Base-by-base conservation (phyloP, 2,113 vertebrate genomes). In the Geococcyx californianus region DNA sequence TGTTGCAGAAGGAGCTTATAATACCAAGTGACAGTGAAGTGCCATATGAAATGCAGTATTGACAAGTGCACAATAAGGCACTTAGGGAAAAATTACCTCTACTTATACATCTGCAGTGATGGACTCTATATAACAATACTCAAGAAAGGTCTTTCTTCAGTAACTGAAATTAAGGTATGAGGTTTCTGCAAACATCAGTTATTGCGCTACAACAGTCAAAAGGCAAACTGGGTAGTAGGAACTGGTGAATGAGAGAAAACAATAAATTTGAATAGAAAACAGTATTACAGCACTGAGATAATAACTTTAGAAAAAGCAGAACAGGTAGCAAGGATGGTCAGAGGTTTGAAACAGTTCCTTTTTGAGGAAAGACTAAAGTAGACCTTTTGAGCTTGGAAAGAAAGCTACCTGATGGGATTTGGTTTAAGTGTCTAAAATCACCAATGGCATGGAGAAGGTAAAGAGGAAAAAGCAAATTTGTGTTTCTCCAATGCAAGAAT, bases 41-140 rank as follows among this genome's bases (percentile, higher is more conserved):
- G 72, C 79, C 79, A 95, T 83, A 94, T 90, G 80, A 94, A 96
- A 90, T 95, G 86, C 67, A 83, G 26, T 95, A 95, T 95, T 89
- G 96, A 86, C 79, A 94, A 90, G 55, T 90, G 82, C 83, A 90
- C 90, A 62, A 67, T 89, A 89, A 94, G 86, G 59, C 89, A 95
- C 75, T 95, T 88, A 60, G 40, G 76, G 68, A 94, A 92, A 96
- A 95, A 96, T 88, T 80, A 90, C 66, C 79, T 94, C 90, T 90
- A 79, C 62, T 95, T 95, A 84, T 49, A 84, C 76, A 92, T 73
- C 80, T 94, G 36, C 76, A 77, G 52, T 73, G 72, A 93, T 2
- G 3, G 68, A 29, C 68, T 85, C 12, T 77, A 88, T 54, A 89
- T 84, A 92, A 67, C n/a, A 95, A 86, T 67, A 66, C 59, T 86